Evolutionary conservation across 1,140 invertebrate genomes (phyloP).

Genomic region (Microplitis demolitor): DNA sequence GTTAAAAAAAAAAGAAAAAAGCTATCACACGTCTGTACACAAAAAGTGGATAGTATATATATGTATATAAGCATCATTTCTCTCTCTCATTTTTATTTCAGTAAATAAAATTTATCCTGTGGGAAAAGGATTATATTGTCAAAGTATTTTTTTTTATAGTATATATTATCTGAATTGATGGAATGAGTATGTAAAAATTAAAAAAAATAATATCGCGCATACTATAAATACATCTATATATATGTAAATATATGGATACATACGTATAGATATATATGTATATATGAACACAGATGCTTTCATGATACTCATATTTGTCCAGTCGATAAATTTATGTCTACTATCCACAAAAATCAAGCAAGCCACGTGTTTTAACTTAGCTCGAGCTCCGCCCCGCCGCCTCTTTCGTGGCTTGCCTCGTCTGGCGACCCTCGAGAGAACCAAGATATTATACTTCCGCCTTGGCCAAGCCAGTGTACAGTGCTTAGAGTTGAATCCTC

Average conservation of each 20-base stretch:
- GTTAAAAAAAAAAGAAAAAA: neutral
- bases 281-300: neutral
- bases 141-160: neutral
- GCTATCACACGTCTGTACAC: constrained; percentile 5
- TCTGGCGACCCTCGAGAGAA: neutral
- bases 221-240: neutral
- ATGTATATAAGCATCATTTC: no score
- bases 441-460: no score
- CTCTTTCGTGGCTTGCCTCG: neutral
- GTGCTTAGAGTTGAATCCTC: neutral
- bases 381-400: neutral
- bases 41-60: no score
- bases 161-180: neutral
- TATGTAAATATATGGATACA: no score
- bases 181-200: neutral
- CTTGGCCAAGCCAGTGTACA: no score
- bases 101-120: neutral
- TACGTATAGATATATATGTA: neutral
- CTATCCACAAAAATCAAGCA: neutral
- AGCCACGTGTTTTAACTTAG: constrained; percentile 12
- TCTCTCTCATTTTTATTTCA: neutral
- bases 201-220: neutral
- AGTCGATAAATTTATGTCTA: constrained; percentile 1
- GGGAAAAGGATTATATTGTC: neutral
- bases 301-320: neutral